Evolutionary conservation across 1,140 invertebrate species (phyloP).

Genomic region (Leptinotarsa undecemlineata): DNA sequence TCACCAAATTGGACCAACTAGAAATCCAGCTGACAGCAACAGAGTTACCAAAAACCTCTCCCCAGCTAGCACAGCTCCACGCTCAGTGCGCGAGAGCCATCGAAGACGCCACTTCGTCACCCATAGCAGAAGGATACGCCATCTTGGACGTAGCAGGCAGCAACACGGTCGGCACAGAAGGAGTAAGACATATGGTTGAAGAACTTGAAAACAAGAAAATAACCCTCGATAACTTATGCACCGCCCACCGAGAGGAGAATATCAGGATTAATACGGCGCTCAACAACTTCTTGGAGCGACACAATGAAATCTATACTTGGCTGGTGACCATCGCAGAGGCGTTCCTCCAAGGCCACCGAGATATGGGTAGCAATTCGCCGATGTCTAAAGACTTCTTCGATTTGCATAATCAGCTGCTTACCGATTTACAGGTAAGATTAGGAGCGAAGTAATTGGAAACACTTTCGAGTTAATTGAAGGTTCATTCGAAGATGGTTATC

Average conservation of each 20-base stretch:
- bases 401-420: constrained; percentile 73
- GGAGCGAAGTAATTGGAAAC: too few relatives aligned
- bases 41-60: constrained; percentile 65
- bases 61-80: constrained; percentile 69
- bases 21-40: constrained; percentile 75
- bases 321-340: constrained; percentile 70
- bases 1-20: constrained; percentile 76
- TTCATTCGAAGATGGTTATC: too few relatives aligned
- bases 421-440: constrained; percentile 70
- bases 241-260: constrained; percentile 73
- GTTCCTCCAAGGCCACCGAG: constrained; percentile 74
- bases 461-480: too few relatives aligned
- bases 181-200: constrained; percentile 63
- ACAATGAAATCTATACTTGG: constrained; percentile 75
- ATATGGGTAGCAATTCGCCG: constrained; percentile 73
- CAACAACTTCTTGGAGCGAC: constrained; percentile 71
- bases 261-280: constrained; percentile 69
- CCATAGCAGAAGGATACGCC: constrained; percentile 72
- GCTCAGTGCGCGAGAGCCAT: constrained; percentile 65
- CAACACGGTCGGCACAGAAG: neutral
- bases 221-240: constrained; percentile 68
- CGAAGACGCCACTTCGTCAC: constrained; percentile 67
- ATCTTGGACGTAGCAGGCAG: constrained; percentile 70
- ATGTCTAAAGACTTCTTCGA: constrained; percentile 77
- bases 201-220: constrained; percentile 77